A percentile compares a stretch with the other conserved stretches of the same genome.
phyloP scores from a whole-genome alignment of 2,888 invertebrate genomes.

The Melanchra persicariae region DNA sequence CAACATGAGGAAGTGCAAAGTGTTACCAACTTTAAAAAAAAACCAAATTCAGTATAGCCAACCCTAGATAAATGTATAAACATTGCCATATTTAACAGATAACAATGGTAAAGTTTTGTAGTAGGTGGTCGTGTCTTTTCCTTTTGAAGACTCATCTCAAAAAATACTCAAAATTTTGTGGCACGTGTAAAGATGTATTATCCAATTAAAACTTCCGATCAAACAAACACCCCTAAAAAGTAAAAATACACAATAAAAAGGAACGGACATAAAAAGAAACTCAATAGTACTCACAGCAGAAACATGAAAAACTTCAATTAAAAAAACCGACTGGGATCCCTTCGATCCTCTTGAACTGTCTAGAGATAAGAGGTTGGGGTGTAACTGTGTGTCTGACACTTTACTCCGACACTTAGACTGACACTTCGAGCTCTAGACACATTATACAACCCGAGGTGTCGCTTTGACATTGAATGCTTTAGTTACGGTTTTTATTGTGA shows the following conservation, averaged over 20 bases:
- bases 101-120: too few relatives aligned
- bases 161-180: neutral
- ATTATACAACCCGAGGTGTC: slow-evolving; percentile 51
- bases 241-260: slow-evolving; percentile 42
- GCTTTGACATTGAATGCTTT: slow-evolving; percentile 42
- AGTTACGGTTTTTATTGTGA: slow-evolving; percentile 24
- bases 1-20: too few relatives aligned
- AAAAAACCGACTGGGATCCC: slow-evolving; percentile 57
- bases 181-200: neutral
- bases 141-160: neutral
- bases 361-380: slow-evolving; percentile 56
- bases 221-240: slow-evolving; percentile 24
- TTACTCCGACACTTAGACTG: slow-evolving; percentile 53
- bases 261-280: slow-evolving; percentile 31
- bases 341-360: slow-evolving; percentile 61
- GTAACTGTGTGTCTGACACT: slow-evolving; percentile 61
- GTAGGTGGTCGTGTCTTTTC: neutral
- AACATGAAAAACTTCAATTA: slow-evolving; percentile 61
- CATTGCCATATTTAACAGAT: too few relatives aligned
- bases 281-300: slow-evolving; percentile 46
- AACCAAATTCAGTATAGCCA: too few relatives aligned
- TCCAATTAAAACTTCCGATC: slow-evolving; percentile 40
- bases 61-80: too few relatives aligned
- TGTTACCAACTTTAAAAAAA: too few relatives aligned
- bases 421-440: slow-evolving; percentile 55